Conservation (phyloP, 2,888 invertebrate species). For the Drosophila monieri region DNA sequence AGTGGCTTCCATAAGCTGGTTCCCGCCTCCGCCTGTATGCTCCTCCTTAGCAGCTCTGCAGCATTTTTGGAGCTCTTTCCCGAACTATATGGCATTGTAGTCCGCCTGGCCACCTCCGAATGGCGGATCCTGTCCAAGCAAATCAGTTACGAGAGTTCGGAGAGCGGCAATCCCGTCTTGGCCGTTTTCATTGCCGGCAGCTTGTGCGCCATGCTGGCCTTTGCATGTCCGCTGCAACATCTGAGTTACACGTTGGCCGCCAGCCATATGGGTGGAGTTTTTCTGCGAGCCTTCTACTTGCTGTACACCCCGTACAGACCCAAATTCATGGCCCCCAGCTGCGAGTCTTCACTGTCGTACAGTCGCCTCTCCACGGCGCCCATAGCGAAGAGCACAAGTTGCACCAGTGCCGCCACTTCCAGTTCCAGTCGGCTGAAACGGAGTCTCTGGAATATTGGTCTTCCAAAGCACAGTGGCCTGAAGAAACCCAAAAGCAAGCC, state of each 20-base stretch:
- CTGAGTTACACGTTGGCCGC: constrained; percentile 84
- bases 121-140: constrained; percentile 86
- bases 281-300: constrained; percentile 82
- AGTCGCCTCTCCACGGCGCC: constrained; percentile 83
- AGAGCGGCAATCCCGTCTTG: constrained; percentile 86
- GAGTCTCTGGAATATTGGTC: constrained; percentile 81
- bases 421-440: constrained; percentile 72
- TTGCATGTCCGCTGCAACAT: constrained; percentile 86
- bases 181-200: constrained; percentile 86
- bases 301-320: constrained; percentile 83
- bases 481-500: constrained; percentile 77
- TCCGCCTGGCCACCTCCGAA: constrained; percentile 85
- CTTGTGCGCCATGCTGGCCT: constrained; percentile 85
- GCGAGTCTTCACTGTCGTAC: constrained; percentile 81
- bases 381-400: constrained; percentile 69
- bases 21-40: constrained; percentile 85
- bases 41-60: constrained; percentile 85
- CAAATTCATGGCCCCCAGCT: constrained; percentile 81
- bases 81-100: constrained; percentile 85
- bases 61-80: constrained; percentile 86
- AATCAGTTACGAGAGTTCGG: constrained; percentile 85
- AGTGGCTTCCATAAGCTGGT: constrained; percentile 86
- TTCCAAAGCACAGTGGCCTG: constrained; percentile 72
- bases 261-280: constrained; percentile 81
- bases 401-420: constrained; percentile 62